Evolutionary conservation across 35 echinoderm and acorn worm genomes (phyloP).

Genomic region (Lytechinus pictus): DNA sequence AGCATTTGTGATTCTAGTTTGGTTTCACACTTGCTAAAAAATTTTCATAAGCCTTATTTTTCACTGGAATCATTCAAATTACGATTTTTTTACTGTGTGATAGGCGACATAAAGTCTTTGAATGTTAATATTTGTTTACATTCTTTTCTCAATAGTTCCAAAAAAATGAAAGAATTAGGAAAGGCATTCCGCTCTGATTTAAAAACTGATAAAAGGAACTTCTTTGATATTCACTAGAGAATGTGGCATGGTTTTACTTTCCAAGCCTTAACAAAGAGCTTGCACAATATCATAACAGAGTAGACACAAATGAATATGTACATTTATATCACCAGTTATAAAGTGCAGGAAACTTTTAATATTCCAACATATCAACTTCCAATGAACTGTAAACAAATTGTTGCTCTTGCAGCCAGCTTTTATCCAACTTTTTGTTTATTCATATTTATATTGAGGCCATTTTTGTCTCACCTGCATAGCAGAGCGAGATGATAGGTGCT

Average conservation of each 20-base stretch:
- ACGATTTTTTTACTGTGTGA: too few relatives aligned
- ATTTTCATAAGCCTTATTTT: too few relatives aligned
- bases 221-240: not conserved
- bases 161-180: not conserved
- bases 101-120: not conserved
- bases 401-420: too few relatives aligned
- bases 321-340: not conserved
- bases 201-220: not conserved
- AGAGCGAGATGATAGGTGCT: too few relatives aligned
- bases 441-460: too few relatives aligned
- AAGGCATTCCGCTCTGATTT: not conserved
- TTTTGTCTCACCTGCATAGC: too few relatives aligned
- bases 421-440: too few relatives aligned
- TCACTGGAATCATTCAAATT: too few relatives aligned
- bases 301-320: too few relatives aligned
- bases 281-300: not conserved
- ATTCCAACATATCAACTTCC: not conserved
- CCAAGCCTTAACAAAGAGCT: not conserved
- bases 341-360: not conserved
- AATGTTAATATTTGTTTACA: not conserved
- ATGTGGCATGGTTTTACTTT: not conserved
- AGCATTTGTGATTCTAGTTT: too few relatives aligned
- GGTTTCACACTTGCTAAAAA: too few relatives aligned
- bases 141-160: not conserved
- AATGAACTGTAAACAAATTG: not conserved